These are phyloP conservation scores for Lepisosteus osseus DNA, from an alignment of 2,113 vertebrate genomes.

Conservation along the genomic window DNA sequence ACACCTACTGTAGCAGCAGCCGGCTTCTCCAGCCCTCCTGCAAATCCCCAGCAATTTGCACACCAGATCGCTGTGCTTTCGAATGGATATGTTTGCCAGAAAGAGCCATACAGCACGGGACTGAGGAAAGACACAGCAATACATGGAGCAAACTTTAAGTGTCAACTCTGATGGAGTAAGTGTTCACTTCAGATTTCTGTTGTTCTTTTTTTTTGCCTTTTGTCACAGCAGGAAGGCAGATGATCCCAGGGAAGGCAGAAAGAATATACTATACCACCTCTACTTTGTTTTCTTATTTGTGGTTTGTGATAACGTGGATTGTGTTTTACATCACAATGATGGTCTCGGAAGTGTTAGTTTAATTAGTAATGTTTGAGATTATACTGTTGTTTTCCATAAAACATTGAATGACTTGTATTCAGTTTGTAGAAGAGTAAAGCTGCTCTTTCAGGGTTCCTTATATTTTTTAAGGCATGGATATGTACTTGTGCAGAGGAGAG, in stretches of 20 bases:
- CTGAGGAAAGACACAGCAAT: constrained; percentile 54
- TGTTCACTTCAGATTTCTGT: neutral
- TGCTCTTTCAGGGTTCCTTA: no score
- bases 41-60: constrained; percentile 16
- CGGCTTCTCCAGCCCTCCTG: constrained; percentile 44
- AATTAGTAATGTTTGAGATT: no score
- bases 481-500: no score
- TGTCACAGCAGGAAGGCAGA: no score
- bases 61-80: constrained; percentile 17
- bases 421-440: no score
- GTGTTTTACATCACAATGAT: no score
- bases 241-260: no score
- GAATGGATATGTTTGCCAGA: constrained; percentile 48
- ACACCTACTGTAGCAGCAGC: constrained; percentile 50
- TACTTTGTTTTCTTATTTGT: neutral
- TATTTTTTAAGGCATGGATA: no score
- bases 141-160: constrained; percentile 84
- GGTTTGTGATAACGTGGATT: neutral
- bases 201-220: neutral
- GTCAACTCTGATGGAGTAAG: constrained; percentile 57
- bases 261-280: no score
- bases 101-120: constrained; percentile 38
- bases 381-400: no score
- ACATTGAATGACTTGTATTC: no score
- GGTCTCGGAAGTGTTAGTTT: no score